These are phyloP conservation scores for Smittia aterrima DNA, from an alignment of 2,888 invertebrate species.

Conservation along the genomic window DNA sequence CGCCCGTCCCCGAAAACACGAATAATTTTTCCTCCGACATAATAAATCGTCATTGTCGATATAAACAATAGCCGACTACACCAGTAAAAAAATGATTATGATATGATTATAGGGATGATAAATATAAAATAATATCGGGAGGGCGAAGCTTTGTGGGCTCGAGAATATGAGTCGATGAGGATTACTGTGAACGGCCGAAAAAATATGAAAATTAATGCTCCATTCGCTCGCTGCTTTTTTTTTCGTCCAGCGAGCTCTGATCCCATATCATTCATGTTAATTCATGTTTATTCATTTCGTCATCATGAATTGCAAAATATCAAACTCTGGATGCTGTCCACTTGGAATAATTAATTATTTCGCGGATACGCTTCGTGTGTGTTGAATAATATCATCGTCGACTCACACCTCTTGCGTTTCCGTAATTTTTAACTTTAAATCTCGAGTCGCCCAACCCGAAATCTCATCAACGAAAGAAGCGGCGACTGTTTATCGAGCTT, in stretches of 20 bases:
- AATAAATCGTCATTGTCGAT: constrained; percentile 29
- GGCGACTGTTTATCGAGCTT: constrained; percentile 3
- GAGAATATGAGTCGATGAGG: not conserved
- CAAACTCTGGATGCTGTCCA: not conserved
- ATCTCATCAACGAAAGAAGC: not conserved
- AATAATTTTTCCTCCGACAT: not conserved
- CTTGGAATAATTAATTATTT: constrained; percentile 35
- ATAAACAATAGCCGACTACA: constrained; percentile 10
- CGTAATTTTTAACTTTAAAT: too few species aligned
- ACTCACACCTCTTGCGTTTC: too few species aligned
- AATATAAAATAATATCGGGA: constrained; percentile 15
- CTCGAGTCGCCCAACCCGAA: not conserved
- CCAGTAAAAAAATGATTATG: constrained; percentile 25
- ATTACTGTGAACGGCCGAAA: constrained; percentile 10
- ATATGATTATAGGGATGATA: constrained; percentile 28
- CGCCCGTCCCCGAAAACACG: not conserved
- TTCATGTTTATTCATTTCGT: constrained; percentile 14
- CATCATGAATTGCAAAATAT: constrained; percentile 11
- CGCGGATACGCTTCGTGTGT: not conserved
- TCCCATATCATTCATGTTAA: constrained; percentile 29
- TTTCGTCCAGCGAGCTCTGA: constrained; percentile 7
- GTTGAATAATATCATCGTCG: too few species aligned
- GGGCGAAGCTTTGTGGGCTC: not conserved
- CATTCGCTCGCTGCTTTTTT: not conserved
- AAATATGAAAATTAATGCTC: constrained; percentile 33